Evolutionary conservation across 92 coral and sea anemone genomes (phyloP).

Genomic region (Umimayanthus chanpuru): DNA sequence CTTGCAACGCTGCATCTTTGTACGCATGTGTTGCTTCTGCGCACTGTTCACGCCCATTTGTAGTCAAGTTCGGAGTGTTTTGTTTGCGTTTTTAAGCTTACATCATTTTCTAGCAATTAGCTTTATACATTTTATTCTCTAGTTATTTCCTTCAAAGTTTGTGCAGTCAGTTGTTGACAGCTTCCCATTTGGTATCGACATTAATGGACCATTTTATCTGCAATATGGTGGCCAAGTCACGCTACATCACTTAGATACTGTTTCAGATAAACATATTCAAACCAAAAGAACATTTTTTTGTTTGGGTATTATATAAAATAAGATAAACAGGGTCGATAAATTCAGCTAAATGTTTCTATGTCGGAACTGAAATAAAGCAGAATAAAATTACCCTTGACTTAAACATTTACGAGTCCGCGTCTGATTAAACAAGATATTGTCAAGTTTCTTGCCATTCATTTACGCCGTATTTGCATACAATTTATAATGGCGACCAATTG

Average conservation of each 20-base stretch:
- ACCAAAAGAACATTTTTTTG: neutral
- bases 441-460: neutral
- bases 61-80: no score
- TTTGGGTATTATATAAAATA: neutral
- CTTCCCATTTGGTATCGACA: neutral
- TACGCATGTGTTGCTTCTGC: neutral
- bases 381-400: neutral
- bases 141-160: neutral
- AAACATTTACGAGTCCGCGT: neutral
- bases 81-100: neutral
- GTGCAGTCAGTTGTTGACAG: neutral
- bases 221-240: neutral
- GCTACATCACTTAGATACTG: neutral
- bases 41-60: neutral
- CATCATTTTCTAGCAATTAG: neutral
- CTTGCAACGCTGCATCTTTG: no score
- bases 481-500: slow-evolving; percentile 1
- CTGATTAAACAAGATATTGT: neutral
- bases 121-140: neutral
- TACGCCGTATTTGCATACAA: neutral
- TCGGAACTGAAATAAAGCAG: neutral
- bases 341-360: neutral
- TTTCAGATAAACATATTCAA: neutral
- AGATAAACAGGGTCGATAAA: neutral
- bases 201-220: neutral